phyloP scores from a whole-genome alignment of 2,113 vertebrate species.

The Chionis minor region DNA sequence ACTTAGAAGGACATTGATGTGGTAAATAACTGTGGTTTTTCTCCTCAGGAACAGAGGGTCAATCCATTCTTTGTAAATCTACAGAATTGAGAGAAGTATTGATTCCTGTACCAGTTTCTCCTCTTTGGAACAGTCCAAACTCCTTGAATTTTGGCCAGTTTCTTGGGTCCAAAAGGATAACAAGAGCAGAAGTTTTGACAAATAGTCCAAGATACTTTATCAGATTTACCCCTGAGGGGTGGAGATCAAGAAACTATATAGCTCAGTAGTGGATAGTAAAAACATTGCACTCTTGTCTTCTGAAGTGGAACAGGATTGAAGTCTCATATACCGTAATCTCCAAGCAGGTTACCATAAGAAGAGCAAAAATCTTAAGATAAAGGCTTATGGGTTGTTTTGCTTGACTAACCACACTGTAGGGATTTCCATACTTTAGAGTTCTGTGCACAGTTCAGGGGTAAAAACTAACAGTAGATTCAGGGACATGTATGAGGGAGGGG shows the following conservation, averaged over 20 bases:
- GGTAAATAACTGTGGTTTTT: neutral
- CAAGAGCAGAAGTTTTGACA: neutral
- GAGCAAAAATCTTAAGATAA: neutral
- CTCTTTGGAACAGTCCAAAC: neutral
- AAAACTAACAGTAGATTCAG: neutral
- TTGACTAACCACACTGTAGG: neutral
- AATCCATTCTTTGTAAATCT: neutral
- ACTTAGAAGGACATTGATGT: neutral
- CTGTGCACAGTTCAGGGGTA: neutral
- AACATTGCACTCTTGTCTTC: neutral
- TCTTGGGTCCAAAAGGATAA: neutral
- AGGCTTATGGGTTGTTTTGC: accelerated
- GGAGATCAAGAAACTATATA: neutral
- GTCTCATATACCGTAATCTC: neutral
- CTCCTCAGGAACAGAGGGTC: neutral
- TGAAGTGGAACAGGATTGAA: neutral
- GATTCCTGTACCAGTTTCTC: neutral
- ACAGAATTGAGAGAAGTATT: neutral
- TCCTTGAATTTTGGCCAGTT: neutral
- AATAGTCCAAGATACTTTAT: neutral
- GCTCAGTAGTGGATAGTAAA: neutral
- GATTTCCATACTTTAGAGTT: neutral
- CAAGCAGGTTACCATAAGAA: neutral
- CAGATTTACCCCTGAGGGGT: neutral
- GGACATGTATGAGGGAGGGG: neutral